Evolutionary conservation across 2,113 vertebrate genomes (phyloP).

Genomic region (Phalacrocorax aristotelis): DNA sequence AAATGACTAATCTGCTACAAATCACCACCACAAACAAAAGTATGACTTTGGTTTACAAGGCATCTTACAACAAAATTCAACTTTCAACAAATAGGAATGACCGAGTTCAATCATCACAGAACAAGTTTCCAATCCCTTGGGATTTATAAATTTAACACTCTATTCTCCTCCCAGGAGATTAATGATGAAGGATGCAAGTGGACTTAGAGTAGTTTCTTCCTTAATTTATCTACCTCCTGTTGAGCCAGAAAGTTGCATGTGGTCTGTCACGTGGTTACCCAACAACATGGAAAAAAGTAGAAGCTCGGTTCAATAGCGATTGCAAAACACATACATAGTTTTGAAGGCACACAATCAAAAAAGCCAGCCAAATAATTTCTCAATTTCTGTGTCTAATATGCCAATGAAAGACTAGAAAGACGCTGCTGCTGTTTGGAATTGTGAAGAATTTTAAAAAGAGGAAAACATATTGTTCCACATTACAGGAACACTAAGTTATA

Average conservation of each 20-base stretch:
- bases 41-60: neutral
- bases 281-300: neutral
- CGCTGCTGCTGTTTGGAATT: neutral
- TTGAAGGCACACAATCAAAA: neutral
- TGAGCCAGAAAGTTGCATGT: constrained; percentile 1
- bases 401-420: neutral
- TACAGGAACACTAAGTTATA: neutral
- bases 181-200: neutral
- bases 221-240: neutral
- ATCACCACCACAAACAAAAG: neutral
- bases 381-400: neutral
- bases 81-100: neutral
- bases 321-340: neutral
- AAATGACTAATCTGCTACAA: neutral
- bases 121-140: neutral
- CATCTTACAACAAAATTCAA: neutral
- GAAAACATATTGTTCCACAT: neutral
- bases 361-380: neutral
- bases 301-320: neutral
- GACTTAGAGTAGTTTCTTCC: neutral
- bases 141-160: neutral
- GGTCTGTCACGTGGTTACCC: neutral
- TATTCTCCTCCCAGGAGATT: neutral
- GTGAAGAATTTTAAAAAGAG: neutral
- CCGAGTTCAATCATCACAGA: neutral